phyloP scores from a whole-genome alignment of 92 coral and sea anemone genomes.

The Bergia puertoricense region DNA sequence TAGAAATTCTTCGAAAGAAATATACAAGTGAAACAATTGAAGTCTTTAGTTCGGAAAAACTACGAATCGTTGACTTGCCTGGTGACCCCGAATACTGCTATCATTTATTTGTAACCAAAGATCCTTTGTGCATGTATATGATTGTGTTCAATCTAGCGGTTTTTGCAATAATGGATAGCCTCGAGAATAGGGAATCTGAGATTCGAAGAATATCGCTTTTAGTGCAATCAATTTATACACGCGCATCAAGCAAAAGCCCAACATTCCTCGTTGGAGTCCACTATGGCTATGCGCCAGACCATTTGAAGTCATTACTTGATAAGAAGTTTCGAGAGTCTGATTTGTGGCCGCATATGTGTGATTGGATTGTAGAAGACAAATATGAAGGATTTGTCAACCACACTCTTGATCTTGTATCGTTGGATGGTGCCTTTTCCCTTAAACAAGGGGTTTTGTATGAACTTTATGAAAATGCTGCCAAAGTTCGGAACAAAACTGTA shows the following conservation, averaged over 20 bases:
- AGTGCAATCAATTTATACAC: not conserved
- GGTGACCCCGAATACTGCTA: not conserved
- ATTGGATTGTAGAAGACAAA: not conserved
- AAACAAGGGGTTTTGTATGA: not conserved
- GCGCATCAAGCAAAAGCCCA: not conserved
- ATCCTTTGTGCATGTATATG: not conserved
- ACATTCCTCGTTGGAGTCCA: constrained; percentile 16
- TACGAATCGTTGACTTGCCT: not conserved
- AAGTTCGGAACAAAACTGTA: not conserved
- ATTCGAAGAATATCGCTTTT: not conserved
- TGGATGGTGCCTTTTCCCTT: not conserved
- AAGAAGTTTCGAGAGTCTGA: not conserved
- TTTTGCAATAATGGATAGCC: not conserved
- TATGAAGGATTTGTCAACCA: not conserved
- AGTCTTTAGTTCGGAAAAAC: not conserved
- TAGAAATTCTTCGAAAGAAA: not conserved
- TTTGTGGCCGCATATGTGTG: not conserved
- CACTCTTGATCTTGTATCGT: not conserved
- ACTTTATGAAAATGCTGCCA: not conserved
- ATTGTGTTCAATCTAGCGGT: not conserved
- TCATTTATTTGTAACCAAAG: not conserved
- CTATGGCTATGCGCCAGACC: not conserved
- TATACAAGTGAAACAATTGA: not conserved
- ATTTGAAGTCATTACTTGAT: not conserved
- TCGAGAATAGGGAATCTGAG: not conserved